Percentiles rank a stretch among this genome's conserved stretches.
phyloP scores from a whole-genome alignment of 1,140 invertebrate species.

The Rhopalosiphum padi region DNA sequence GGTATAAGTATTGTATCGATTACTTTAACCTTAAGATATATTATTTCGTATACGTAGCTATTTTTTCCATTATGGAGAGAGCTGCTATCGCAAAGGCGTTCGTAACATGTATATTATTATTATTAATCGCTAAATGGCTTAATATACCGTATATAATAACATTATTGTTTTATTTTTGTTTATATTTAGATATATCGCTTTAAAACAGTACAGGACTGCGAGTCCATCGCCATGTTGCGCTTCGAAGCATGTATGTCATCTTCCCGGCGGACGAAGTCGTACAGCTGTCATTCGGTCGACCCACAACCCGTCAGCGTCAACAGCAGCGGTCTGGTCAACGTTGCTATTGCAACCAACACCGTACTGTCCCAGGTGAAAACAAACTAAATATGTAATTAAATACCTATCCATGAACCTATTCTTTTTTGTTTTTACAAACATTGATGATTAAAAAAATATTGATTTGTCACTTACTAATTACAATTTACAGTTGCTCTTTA shows the following conservation, averaged over 20 bases:
- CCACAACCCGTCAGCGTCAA: constrained; percentile 52
- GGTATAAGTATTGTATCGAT: background rate
- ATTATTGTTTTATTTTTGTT: background rate
- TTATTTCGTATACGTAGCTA: background rate
- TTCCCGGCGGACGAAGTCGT: constrained; percentile 62
- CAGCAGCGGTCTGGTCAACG: constrained; percentile 53
- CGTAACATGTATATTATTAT: background rate
- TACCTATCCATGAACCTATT: background rate
- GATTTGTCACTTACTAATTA: background rate
- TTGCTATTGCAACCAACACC: constrained; percentile 52
- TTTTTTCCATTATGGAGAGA: background rate
- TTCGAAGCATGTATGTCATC: constrained; percentile 62
- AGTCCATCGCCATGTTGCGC: constrained; percentile 61
- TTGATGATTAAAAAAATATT: background rate
- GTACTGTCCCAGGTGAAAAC: constrained; percentile 33
- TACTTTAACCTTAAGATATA: background rate
- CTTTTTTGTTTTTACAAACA: background rate
- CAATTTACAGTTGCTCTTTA: background rate
- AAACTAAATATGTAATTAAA: background rate
- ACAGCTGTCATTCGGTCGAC: constrained; percentile 60
- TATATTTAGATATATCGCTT: constrained; percentile 45
- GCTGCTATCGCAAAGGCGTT: background rate
- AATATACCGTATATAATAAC: background rate
- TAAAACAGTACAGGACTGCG: constrained; percentile 53
- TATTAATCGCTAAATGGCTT: background rate